Percentiles rank a stretch among this genome's conserved stretches.
Conservation (phyloP, 2,113 vertebrate genomes). For the Trochalopteron elliotii region DNA sequence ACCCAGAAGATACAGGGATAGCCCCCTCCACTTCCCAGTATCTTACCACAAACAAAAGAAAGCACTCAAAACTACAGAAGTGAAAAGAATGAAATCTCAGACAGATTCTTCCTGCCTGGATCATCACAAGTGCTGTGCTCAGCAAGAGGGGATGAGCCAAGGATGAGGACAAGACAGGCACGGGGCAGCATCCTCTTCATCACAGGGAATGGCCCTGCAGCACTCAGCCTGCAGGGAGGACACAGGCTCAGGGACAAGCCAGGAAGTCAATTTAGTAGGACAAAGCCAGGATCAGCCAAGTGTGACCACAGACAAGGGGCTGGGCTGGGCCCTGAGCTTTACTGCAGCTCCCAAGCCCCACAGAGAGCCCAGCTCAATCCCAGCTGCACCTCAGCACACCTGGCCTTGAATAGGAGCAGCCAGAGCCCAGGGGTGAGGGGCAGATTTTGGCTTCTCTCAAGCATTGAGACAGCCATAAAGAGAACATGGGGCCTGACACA, state of each 20-base stretch:
- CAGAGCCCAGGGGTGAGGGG: not conserved
- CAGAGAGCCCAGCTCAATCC: accelerated
- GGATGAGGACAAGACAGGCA: accelerated
- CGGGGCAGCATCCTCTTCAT: not conserved
- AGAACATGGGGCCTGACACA: not conserved
- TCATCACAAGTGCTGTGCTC: not conserved
- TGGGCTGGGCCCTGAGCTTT: too few species aligned
- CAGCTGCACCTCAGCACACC: not conserved
- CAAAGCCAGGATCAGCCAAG: not conserved
- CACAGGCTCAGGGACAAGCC: not conserved
- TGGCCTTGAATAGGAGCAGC: not conserved
- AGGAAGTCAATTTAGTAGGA: not conserved
- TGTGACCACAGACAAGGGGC: accelerated
- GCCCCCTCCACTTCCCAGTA: not conserved
- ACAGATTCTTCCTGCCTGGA: not conserved
- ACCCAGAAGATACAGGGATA: not conserved
- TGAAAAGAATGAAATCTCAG: not conserved
- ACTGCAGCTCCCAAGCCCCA: not conserved
- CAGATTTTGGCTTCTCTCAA: not conserved
- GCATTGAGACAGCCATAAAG: not conserved
- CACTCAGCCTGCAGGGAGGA: not conserved
- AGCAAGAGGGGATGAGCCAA: not conserved
- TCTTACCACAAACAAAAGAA: not conserved
- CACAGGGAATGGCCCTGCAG: not conserved
- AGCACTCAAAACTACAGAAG: not conserved